Conservation (phyloP, 2,113 vertebrate genomes). For the Notothenia rossii region DNA sequence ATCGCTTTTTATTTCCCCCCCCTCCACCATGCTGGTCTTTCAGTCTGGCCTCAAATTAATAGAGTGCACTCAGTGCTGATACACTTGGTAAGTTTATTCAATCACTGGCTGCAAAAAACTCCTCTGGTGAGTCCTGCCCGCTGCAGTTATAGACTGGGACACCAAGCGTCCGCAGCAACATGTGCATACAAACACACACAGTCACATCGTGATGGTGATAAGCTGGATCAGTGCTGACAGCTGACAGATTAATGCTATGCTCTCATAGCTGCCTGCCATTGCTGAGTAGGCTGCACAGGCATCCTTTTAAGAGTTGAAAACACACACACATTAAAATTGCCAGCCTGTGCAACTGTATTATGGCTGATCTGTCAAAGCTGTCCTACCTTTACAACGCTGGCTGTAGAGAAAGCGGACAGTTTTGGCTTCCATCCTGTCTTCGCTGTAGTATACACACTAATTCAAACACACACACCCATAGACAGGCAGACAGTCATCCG, state of each 20-base stretch:
- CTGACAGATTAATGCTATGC: constrained; percentile 75
- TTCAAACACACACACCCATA: constrained; percentile 26
- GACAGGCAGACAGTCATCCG: constrained; percentile 40
- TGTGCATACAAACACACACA: background rate
- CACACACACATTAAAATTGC: constrained; percentile 25
- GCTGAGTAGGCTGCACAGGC: constrained; percentile 23
- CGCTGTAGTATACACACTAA: constrained; percentile 25
- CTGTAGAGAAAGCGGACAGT: constrained; percentile 73
- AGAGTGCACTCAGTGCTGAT: constrained; percentile 70
- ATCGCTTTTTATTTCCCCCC: constrained; percentile 69
- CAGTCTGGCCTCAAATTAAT: constrained; percentile 79
- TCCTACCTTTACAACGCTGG: constrained; percentile 82
- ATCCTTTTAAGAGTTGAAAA: constrained; percentile 42
- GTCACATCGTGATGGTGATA: constrained; percentile 34
- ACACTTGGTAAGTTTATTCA: constrained; percentile 67
- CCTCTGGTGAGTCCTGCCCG: constrained; percentile 56
- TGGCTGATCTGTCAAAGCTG: background rate
- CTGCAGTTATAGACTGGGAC: constrained; percentile 31
- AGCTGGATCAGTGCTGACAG: constrained; percentile 66
- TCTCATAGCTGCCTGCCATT: constrained; percentile 61
- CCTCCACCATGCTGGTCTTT: constrained; percentile 47
- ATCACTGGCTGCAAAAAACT: constrained; percentile 60
- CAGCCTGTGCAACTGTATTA: background rate
- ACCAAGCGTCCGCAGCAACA: constrained; percentile 20
- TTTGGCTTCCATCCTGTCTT: constrained; percentile 77